phyloP scores from a whole-genome alignment of 2,113 vertebrate species.

The Trichomycterus rosablanca region DNA sequence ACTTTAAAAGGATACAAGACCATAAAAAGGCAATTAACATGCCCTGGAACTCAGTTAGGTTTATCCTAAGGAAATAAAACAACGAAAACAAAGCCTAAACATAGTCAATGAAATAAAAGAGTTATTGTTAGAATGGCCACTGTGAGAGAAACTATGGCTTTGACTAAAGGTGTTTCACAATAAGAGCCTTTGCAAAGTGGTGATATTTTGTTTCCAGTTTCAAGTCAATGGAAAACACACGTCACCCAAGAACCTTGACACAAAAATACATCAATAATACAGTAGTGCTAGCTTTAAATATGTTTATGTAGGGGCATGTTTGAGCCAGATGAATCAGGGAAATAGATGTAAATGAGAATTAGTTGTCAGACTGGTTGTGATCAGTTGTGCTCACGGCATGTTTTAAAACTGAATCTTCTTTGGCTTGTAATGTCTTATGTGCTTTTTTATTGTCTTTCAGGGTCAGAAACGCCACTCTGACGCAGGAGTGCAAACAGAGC shows the following conservation, averaged over 20 bases:
- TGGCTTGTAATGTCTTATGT: conserved; percentile 5
- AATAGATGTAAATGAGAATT: conserved; percentile 23
- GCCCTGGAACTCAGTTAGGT: not conserved
- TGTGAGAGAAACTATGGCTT: too few relatives aligned
- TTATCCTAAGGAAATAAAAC: not conserved
- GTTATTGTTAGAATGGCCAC: too few relatives aligned
- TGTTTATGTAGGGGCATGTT: conserved; percentile 17
- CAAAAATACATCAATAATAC: not conserved
- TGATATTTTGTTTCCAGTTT: too few relatives aligned
- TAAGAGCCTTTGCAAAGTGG: too few relatives aligned
- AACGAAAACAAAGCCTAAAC: not conserved
- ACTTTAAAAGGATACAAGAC: too few relatives aligned
- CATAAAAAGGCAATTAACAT: not conserved
- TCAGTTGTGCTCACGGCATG: conserved; percentile 31
- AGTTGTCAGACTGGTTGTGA: conserved; percentile 36
- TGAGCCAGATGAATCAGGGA: conserved; percentile 23
- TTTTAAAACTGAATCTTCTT: not conserved
- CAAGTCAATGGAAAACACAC: not conserved
- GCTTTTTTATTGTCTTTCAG: conserved; percentile 60
- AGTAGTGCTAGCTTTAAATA: not conserved
- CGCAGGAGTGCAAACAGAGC: conserved; percentile 86
- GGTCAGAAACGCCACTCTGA: conserved; percentile 85
- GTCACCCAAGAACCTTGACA: not conserved
- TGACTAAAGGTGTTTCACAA: too few relatives aligned
- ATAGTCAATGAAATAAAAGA: not conserved